Evolutionary conservation across 2,888 invertebrate genomes (phyloP).

Genomic region (Plemyria rubiginata): DNA sequence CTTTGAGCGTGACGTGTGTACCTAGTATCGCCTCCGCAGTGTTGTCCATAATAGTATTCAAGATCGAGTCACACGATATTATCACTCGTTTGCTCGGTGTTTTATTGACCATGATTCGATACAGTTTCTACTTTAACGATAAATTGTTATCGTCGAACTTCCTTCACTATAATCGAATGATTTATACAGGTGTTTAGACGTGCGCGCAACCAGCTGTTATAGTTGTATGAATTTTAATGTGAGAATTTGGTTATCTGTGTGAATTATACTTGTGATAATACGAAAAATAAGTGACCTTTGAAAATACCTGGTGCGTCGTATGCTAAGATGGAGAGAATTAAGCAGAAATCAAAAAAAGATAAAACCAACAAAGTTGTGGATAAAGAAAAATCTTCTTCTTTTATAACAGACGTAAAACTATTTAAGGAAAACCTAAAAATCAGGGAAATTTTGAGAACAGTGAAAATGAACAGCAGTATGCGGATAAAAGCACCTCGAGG

Average conservation of each 20-base stretch:
- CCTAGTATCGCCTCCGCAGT: constrained; percentile 33
- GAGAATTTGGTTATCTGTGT: constrained; percentile 37
- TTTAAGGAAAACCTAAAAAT: constrained; percentile 76
- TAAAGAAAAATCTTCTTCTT: constrained; percentile 59
- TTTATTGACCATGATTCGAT: constrained; percentile 48
- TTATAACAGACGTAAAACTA: constrained; percentile 66
- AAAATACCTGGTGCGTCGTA: constrained; percentile 23
- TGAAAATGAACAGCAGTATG: constrained; percentile 78
- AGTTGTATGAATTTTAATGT: constrained; percentile 45
- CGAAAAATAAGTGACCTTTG: constrained; percentile 40
- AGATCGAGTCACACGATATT: constrained; percentile 34
- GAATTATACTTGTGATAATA: constrained; percentile 24
- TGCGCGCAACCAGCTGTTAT: constrained; percentile 54
- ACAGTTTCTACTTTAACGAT: constrained; percentile 52
- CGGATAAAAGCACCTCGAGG: constrained; percentile 69
- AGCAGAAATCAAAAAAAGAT: constrained; percentile 68
- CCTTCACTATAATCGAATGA: constrained; percentile 64
- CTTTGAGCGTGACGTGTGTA: constrained; percentile 32
- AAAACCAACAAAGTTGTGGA: constrained; percentile 58
- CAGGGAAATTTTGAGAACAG: constrained; percentile 73
- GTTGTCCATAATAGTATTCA: constrained; percentile 30
- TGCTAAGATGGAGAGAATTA: constrained; percentile 65
- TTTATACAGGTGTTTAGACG: constrained; percentile 72
- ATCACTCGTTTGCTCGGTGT: constrained; percentile 32
- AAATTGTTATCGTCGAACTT: constrained; percentile 64